These are phyloP conservation scores for Vicugna pacos DNA, from an alignment of 2,113 vertebrate genomes.

Conservation along the genomic window DNA sequence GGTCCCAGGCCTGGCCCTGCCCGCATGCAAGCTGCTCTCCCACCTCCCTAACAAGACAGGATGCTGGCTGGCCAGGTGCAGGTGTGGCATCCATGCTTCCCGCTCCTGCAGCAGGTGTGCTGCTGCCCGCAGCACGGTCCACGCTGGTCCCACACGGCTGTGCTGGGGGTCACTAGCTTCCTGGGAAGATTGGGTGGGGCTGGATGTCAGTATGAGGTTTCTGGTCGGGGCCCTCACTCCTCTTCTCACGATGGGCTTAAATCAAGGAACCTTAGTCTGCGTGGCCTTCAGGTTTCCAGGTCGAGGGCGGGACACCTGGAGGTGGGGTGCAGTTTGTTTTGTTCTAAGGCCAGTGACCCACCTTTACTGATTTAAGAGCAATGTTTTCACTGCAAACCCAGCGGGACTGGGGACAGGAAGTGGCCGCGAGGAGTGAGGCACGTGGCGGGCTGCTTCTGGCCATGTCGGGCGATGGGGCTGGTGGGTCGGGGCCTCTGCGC, in stretches of 20 bases:
- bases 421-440: not conserved
- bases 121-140: fast-evolving
- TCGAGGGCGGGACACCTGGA: fast-evolving
- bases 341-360: fast-evolving
- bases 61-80: no score
- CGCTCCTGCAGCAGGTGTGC: no score
- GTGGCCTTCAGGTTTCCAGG: not conserved
- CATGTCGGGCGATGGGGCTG: fast-evolving
- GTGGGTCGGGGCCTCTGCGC: not conserved
- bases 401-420: not conserved
- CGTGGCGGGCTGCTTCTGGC: not conserved
- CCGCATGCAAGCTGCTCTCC: not conserved
- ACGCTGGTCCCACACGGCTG: no score
- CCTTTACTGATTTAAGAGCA: not conserved
- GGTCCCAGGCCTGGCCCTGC: not conserved
- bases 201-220: not conserved
- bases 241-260: not conserved
- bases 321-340: fast-evolving
- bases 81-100: no score
- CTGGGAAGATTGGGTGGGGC: not conserved
- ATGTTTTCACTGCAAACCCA: fast-evolving
- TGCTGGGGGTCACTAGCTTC: no score
- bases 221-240: fast-evolving
- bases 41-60: not conserved
- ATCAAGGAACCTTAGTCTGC: fast-evolving